Conservation (phyloP, 2,113 vertebrate species). For the Heterotis niloticus region DNA sequence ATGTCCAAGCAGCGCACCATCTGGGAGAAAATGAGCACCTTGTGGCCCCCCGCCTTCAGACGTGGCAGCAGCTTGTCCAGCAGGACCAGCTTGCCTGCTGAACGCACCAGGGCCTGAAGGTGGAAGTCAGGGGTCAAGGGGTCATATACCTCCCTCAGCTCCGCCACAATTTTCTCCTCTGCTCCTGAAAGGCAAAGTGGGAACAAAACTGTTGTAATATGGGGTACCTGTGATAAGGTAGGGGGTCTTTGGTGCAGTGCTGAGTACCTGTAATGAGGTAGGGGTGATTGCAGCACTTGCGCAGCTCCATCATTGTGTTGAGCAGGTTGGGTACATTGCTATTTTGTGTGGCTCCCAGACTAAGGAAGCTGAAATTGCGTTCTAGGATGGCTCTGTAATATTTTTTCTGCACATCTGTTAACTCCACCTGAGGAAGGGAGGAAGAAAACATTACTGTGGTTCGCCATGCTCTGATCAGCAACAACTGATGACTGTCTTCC, state of each 20-base stretch:
- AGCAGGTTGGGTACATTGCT: constrained; percentile 88
- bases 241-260: background rate
- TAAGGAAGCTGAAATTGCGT: constrained; percentile 90
- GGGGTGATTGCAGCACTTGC: constrained; percentile 96
- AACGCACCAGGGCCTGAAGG: constrained; percentile 89
- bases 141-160: constrained; percentile 78
- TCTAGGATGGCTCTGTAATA: constrained; percentile 92
- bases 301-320: constrained; percentile 97
- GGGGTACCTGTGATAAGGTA: background rate
- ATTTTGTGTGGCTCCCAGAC: constrained; percentile 82
- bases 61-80: constrained; percentile 92
- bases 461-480: background rate
- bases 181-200: constrained; percentile 65
- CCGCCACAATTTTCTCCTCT: constrained; percentile 88
- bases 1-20: constrained; percentile 96
- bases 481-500: background rate
- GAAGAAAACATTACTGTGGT: background rate
- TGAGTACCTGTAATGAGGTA: constrained; percentile 87
- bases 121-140: constrained; percentile 81
- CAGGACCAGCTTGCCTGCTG: constrained; percentile 89
- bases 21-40: constrained; percentile 95
- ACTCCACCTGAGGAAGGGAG: constrained; percentile 68
- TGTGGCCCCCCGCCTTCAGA: constrained; percentile 88
- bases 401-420: constrained; percentile 93
- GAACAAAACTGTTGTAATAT: background rate